Evolutionary conservation across 2,113 vertebrate species (phyloP).

Genomic region (Entelurus aequoreus): DNA sequence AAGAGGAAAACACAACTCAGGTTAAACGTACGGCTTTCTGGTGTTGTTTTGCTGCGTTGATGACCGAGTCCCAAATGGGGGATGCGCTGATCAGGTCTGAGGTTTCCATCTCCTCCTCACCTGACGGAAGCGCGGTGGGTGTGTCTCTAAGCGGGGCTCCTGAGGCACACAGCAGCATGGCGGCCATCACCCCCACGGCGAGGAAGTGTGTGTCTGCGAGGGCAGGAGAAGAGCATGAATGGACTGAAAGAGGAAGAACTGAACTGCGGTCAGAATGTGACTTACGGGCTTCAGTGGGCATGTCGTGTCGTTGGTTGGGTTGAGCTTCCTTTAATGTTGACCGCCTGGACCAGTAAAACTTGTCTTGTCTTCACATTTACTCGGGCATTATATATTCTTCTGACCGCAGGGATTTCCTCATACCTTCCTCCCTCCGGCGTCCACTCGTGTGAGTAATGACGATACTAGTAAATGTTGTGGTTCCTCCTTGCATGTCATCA

Average conservation of each 20-base stretch:
- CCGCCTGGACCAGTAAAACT: slow-evolving; percentile 8
- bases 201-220: slow-evolving; percentile 28
- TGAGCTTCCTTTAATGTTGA: slow-evolving; percentile 24
- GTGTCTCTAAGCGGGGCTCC: slow-evolving; percentile 1
- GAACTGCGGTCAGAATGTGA: background rate
- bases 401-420: slow-evolving; percentile 47
- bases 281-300: slow-evolving; percentile 44
- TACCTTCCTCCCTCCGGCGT: slow-evolving; percentile 17
- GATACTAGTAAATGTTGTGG: background rate
- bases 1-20: background rate
- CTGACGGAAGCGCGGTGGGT: slow-evolving; percentile 4
- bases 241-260: slow-evolving; percentile 32
- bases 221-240: slow-evolving; percentile 1
- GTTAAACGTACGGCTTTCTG: slow-evolving; percentile 44
- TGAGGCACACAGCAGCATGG: background rate
- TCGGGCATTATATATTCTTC: slow-evolving; percentile 46
- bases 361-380: background rate
- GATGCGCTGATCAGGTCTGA: background rate
- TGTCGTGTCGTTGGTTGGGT: slow-evolving; percentile 32
- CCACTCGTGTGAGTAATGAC: background rate
- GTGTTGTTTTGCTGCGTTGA: background rate
- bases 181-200: slow-evolving; percentile 23
- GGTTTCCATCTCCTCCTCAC: slow-evolving; percentile 18
- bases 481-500: background rate
- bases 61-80: slow-evolving; percentile 11